A percentile compares a stretch with the other conserved stretches of the same genome.
These are phyloP conservation scores for Hydrochoerus hydrochaeris DNA, from an alignment of 2,113 vertebrate genomes.

Conservation along the genomic window DNA sequence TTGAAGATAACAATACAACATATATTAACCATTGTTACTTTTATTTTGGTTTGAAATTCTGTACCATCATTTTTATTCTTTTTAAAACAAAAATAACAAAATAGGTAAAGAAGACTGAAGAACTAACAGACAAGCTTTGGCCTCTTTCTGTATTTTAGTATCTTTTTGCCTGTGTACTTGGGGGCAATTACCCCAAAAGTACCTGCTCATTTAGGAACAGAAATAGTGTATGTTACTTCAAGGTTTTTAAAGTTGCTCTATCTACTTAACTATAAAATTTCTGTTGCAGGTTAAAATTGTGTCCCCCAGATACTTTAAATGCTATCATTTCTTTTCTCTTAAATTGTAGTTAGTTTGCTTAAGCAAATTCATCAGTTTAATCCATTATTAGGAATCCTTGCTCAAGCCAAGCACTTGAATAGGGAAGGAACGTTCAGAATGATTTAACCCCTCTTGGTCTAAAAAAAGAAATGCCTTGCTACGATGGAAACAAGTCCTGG, in stretches of 20 bases:
- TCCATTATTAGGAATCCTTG: slow-evolving; percentile 25
- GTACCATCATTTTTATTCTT: too few relatives aligned
- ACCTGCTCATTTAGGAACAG: neutral
- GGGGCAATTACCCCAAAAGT: neutral
- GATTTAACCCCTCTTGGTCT: slow-evolving; percentile 44
- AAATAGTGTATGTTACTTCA: slow-evolving; percentile 21
- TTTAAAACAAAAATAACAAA: too few relatives aligned
- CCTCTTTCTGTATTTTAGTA: neutral
- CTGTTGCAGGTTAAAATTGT: neutral
- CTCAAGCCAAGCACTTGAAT: neutral
- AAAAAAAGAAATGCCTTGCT: slow-evolving; percentile 25
- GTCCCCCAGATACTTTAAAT: slow-evolving; percentile 34
- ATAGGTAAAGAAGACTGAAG: neutral
- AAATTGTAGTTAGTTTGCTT: slow-evolving; percentile 35
- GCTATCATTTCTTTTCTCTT: neutral
- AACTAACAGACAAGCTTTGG: neutral
- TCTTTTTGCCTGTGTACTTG: neutral
- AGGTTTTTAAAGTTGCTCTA: slow-evolving; percentile 30
- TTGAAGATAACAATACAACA: too few relatives aligned
- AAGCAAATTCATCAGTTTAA: slow-evolving; percentile 37
- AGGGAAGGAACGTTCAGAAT: slow-evolving; percentile 56
- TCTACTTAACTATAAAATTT: slow-evolving; percentile 31
- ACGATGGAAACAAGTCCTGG: slow-evolving; percentile 53
- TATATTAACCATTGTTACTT: too few relatives aligned
- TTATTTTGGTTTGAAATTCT: too few relatives aligned